phyloP scores from a whole-genome alignment of 2,888 invertebrate species.

The Callyntrura sp. region DNA sequence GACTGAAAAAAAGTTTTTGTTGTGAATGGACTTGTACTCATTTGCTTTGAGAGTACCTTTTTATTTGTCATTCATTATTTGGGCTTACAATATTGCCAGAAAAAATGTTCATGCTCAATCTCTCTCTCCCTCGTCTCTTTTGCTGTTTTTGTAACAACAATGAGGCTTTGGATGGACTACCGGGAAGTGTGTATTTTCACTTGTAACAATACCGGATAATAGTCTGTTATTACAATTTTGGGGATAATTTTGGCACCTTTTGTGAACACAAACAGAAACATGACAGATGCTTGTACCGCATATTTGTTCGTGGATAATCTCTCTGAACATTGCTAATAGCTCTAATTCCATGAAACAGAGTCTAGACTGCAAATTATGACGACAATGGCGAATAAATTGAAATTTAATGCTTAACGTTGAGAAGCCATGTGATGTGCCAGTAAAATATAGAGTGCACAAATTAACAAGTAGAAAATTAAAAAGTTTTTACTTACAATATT shows the following conservation, averaged over 20 bases:
- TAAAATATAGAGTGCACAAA: too few species aligned
- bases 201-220: constrained; percentile 70
- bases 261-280: constrained; percentile 63
- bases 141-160: too few species aligned
- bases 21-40: constrained; percentile 44
- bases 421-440: too few species aligned
- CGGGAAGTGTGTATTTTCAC: constrained; percentile 70
- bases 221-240: constrained; percentile 76
- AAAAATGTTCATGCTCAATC: constrained; percentile 58
- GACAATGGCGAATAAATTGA: not conserved
- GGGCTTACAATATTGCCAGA: too few species aligned
- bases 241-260: constrained; percentile 74
- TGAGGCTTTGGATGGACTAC: constrained; percentile 6
- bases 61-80: constrained; percentile 70
- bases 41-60: constrained; percentile 47
- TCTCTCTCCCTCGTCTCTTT: constrained; percentile 22
- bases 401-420: not conserved
- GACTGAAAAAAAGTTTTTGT: constrained; percentile 22
- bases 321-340: not conserved
- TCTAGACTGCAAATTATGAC: not conserved
- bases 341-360: not conserved
- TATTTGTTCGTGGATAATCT: constrained; percentile 14
- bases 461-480: not conserved
- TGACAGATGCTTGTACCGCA: constrained; percentile 70
- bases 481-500: not conserved